Percentiles rank a stretch among this genome's conserved stretches.
These are phyloP conservation scores for Himalopsyche anomala DNA, from an alignment of 2,888 invertebrate genomes.

Conservation along the genomic window DNA sequence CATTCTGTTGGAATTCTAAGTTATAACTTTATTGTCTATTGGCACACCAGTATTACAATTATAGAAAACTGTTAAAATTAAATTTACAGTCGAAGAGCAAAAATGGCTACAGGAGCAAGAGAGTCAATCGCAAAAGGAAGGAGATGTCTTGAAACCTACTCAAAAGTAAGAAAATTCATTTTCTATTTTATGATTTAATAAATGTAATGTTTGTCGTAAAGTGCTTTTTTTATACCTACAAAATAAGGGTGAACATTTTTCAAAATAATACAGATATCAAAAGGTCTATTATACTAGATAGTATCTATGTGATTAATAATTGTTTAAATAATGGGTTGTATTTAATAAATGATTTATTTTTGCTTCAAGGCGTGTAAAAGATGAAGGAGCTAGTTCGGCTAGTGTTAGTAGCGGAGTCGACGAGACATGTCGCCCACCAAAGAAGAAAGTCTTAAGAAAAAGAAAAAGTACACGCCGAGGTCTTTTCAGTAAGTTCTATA, in stretches of 20 bases:
- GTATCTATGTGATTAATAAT: too few species aligned
- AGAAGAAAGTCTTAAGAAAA: conserved; percentile 82
- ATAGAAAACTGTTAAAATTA: too few species aligned
- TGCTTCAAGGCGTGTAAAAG: conserved; percentile 57
- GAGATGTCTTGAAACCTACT: conserved; percentile 73
- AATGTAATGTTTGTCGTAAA: too few species aligned
- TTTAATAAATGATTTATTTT: not conserved
- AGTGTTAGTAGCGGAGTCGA: conserved; percentile 76
- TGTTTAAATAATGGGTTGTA: too few species aligned
- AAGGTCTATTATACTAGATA: too few species aligned
- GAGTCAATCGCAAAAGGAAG: conserved; percentile 74
- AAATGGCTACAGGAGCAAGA: conserved; percentile 77
- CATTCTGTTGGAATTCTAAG: too few species aligned
- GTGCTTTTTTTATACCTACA: too few species aligned
- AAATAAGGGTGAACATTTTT: too few species aligned
- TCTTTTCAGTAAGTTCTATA: conserved; percentile 66
- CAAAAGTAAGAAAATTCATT: conserved; percentile 73
- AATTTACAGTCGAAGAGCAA: conserved; percentile 71
- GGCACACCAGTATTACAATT: too few species aligned
- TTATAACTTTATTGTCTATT: too few species aligned
- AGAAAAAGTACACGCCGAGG: conserved; percentile 77
- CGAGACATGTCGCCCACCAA: conserved; percentile 75
- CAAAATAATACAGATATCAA: too few species aligned
- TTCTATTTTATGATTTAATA: not conserved
- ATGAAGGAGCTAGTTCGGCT: conserved; percentile 73